These are phyloP conservation scores for Stichodactyla helianthus DNA, from an alignment of 64 coral and sea anemone genomes.

Conservation along the genomic window DNA sequence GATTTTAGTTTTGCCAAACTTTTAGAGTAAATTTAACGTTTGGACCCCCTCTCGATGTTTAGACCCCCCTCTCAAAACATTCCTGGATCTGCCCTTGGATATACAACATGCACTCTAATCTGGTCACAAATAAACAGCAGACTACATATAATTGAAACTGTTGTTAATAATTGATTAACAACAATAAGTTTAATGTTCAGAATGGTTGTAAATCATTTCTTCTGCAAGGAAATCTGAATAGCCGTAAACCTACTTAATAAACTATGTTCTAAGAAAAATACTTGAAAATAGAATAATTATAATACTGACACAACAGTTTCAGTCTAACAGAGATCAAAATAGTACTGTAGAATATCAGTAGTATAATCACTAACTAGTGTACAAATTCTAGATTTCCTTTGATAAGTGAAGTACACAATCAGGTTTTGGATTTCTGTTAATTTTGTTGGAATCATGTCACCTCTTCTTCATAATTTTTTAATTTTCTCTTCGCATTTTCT, in stretches of 20 bases:
- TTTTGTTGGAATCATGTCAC: background rate
- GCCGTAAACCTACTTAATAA: constrained; percentile 12
- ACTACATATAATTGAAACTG: background rate
- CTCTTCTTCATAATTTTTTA: background rate
- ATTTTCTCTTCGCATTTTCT: too few relatives aligned
- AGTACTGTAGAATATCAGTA: background rate
- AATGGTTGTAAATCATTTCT: constrained; percentile 7
- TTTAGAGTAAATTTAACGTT: too few relatives aligned
- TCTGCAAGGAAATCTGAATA: background rate
- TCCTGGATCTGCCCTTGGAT: too few relatives aligned
- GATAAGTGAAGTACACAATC: background rate
- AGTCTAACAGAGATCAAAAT: constrained; percentile 11
- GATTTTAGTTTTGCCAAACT: too few relatives aligned
- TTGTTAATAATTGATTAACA: background rate
- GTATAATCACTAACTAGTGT: background rate
- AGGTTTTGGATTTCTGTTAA: background rate
- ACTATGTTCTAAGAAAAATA: constrained; percentile 27
- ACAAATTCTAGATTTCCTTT: background rate
- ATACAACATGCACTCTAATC: too few relatives aligned
- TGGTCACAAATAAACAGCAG: background rate
- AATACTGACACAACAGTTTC: background rate
- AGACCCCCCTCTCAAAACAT: too few relatives aligned
- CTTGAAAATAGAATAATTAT: constrained; percentile 16
- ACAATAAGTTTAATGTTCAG: constrained; percentile 13
- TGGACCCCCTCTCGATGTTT: too few relatives aligned